Evolutionary conservation across 2,797 vertebrate genomes (phyloP).

Genomic region (Lates japonicus): DNA sequence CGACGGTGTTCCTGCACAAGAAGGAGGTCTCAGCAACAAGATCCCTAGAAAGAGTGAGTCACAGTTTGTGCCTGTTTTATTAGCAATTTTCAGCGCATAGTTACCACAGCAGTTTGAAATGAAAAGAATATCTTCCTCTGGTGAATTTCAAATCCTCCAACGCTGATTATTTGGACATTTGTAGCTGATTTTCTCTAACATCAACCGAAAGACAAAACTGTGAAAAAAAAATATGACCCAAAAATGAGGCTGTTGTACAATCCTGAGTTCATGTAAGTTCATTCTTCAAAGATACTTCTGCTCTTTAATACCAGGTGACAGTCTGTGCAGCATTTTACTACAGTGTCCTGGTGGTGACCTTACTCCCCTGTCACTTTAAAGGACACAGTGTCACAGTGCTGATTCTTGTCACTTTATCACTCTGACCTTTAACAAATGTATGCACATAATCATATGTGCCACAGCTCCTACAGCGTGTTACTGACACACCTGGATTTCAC

Average conservation of each 20-base stretch:
- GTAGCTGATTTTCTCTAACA: not conserved
- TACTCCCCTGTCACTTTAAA: constrained; percentile 24
- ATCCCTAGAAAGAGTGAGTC: constrained; percentile 53
- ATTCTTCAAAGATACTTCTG: not conserved
- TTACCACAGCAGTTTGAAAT: not conserved
- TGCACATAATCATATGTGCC: not conserved
- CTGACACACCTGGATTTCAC: not conserved
- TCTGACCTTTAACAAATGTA: constrained; percentile 40
- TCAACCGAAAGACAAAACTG: not conserved
- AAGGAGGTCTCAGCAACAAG: constrained; percentile 2
- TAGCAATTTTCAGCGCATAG: not conserved
- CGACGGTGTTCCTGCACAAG: not conserved
- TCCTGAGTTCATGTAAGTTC: not conserved
- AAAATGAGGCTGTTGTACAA: not conserved
- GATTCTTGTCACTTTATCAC: constrained; percentile 9
- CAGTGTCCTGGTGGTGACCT: constrained; percentile 10
- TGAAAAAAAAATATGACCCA: not conserved
- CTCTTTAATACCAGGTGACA: not conserved
- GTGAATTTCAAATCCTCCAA: not conserved
- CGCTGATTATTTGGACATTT: not conserved
- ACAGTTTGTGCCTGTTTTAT: constrained; percentile 5
- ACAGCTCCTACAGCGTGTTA: not conserved
- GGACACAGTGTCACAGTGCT: constrained; percentile 35
- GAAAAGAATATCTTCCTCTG: not conserved
- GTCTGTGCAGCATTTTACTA: not conserved